phyloP scores from a whole-genome alignment of 2,888 invertebrate species.

The Platypus cylindrus region DNA sequence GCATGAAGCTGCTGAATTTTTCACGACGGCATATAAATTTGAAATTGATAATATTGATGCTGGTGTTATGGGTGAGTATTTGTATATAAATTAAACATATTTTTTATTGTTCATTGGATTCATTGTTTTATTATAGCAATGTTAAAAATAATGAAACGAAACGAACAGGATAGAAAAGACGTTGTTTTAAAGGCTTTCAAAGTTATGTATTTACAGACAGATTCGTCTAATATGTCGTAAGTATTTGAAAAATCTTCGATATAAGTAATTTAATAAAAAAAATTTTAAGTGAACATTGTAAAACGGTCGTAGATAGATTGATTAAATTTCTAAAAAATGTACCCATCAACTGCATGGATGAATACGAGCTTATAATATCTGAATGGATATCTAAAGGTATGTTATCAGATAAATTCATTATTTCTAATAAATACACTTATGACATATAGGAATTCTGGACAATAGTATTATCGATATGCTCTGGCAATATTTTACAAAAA shows the following conservation, averaged over 20 bases:
- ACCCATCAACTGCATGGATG: slow-evolving; percentile 45
- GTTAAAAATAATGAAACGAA: slow-evolving; percentile 66
- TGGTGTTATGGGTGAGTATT: slow-evolving; percentile 43
- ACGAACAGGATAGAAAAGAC: slow-evolving; percentile 62
- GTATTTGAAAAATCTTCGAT: slow-evolving; percentile 12
- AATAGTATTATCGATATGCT: slow-evolving; percentile 52
- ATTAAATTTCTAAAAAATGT: slow-evolving; percentile 42
- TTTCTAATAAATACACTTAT: neutral
- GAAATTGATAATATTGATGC: slow-evolving; percentile 57
- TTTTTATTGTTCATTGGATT: neutral
- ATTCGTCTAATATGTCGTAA: slow-evolving; percentile 38
- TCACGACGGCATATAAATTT: slow-evolving; percentile 68
- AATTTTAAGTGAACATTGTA: slow-evolving; percentile 37
- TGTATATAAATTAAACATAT: no score
- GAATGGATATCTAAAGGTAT: slow-evolving; percentile 46
- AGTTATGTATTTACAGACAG: slow-evolving; percentile 50
- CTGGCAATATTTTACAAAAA: slow-evolving; percentile 66
- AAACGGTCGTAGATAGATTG: slow-evolving; percentile 46
- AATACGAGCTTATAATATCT: slow-evolving; percentile 47
- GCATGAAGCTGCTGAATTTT: slow-evolving; percentile 79
- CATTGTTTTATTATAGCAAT: slow-evolving; percentile 38
- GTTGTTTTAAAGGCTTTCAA: slow-evolving; percentile 68
- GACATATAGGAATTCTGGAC: slow-evolving; percentile 25
- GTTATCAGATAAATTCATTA: neutral
- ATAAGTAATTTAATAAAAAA: neutral